Evolutionary conservation across 2,113 vertebrate species (phyloP).

Genomic region (Meles meles): DNA sequence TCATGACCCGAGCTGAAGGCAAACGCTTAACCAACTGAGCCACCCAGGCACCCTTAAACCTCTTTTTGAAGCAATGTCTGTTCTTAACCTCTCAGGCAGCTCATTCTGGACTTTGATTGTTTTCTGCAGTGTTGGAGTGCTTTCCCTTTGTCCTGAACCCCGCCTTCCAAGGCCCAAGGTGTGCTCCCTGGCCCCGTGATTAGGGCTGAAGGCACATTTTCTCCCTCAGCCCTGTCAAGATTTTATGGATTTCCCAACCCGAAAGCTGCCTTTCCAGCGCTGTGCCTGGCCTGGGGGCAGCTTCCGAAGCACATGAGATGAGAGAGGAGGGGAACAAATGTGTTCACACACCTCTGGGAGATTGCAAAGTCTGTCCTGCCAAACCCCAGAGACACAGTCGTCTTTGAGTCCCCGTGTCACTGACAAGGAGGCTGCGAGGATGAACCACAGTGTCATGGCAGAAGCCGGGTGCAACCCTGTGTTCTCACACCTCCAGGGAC

Average conservation of each 20-base stretch:
- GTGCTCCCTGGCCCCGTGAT: neutral
- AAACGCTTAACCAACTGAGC: too few relatives aligned
- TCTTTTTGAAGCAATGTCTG: neutral
- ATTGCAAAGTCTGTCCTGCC: neutral
- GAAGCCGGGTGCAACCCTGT: neutral
- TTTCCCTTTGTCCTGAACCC: neutral
- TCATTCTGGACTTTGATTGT: neutral
- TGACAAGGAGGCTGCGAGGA: accelerated
- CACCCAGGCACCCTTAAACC: too few relatives aligned
- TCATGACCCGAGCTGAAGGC: too few relatives aligned
- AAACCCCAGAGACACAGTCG: neutral
- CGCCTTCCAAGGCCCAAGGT: neutral
- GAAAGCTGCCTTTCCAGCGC: neutral
- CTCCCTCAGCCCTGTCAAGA: neutral
- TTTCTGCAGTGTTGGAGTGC: neutral
- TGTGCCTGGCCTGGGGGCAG: neutral
- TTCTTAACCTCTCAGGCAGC: neutral
- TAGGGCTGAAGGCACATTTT: neutral
- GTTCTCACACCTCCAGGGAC: neutral
- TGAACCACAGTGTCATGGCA: neutral
- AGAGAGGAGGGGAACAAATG: too few relatives aligned
- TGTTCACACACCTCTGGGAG: neutral
- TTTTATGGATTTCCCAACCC: accelerated
- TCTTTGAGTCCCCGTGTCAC: neutral
- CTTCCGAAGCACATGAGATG: accelerated